Evolutionary conservation across 1,140 invertebrate species (phyloP).

Genomic region (Hyposmocoma kahamanoa): DNA sequence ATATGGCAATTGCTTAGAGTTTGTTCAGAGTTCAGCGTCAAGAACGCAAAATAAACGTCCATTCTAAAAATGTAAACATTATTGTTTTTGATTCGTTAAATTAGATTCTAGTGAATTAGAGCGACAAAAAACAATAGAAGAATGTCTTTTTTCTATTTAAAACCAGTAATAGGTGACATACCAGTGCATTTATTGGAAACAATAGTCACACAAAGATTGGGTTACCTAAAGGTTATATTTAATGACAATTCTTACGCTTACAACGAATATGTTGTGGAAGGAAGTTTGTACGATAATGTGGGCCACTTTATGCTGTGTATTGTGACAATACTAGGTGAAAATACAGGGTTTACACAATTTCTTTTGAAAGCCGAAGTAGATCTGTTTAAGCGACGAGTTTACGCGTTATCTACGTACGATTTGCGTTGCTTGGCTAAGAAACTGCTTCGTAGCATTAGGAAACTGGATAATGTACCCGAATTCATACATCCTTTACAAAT

Average conservation of each 20-base stretch:
- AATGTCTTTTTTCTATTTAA: constrained; percentile 55
- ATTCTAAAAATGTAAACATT: too few relatives aligned
- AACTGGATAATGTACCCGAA: constrained; percentile 22
- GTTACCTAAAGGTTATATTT: constrained; percentile 33
- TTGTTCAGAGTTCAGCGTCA: too few relatives aligned
- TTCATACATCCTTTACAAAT: constrained; percentile 30
- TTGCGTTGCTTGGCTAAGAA: constrained; percentile 56
- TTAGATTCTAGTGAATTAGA: too few relatives aligned
- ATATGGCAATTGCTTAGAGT: too few relatives aligned
- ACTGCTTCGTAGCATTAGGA: constrained; percentile 42
- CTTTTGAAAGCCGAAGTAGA: constrained; percentile 39
- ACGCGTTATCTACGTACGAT: constrained; percentile 38
- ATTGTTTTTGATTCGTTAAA: too few relatives aligned
- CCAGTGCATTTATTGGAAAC: constrained; percentile 43
- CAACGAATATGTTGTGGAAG: constrained; percentile 75
- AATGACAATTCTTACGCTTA: constrained; percentile 39
- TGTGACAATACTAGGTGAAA: constrained; percentile 33
- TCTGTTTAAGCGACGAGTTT: constrained; percentile 43
- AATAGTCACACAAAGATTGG: constrained; percentile 36
- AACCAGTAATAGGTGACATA: constrained; percentile 42
- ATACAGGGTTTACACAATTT: constrained; percentile 33
- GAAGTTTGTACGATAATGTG: constrained; percentile 72
- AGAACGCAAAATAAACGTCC: too few relatives aligned
- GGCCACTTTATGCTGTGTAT: constrained; percentile 76
- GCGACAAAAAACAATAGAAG: too few relatives aligned